Evolutionary conservation across 2,888 invertebrate species (phyloP), one percentile per base, ranked within the genome.

Genomic region (Ormyrus pomaceus): DNA sequence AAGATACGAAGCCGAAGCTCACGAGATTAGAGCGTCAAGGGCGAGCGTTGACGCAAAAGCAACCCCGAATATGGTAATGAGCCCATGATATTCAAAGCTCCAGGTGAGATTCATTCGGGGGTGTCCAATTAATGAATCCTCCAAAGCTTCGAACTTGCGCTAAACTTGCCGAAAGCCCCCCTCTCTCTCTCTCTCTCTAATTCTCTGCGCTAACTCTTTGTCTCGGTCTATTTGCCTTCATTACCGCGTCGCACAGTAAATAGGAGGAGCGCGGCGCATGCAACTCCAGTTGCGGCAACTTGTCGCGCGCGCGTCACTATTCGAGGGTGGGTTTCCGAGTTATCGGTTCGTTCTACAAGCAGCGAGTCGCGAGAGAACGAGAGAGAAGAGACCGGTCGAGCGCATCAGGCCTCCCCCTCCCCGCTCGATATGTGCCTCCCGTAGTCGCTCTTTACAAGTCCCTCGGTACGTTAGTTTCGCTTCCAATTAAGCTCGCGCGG

Each of bases 401-500:
- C 51, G 69, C 68, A 61, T 50, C 65, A 56, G 7, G 0, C 3
- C 19, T 4, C 34, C 19, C 45, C 64, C n/a, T 0, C 34, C 34
- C 19, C 45, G 70, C n/a, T 55, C 65, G 58, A 59, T 71, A 55
- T 59, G 45, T 50, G 9, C 55, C 13, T 45, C 53, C 0, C 6
- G 48, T 10, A 59, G 34, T 13, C 13, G 19, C 45, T 53, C 51
- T 70, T 56, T 56, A 62, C 56, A 50, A 11, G 48, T 53, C 5
- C 51, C 53, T 10, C 45, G 53, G 10, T 9, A 53, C 64, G 72
- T 55, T 55, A 51, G 72, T 58, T 69, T 79, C 61, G 51, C 70
- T 59, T 75, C 70, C 80, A 80, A 76, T 80, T 77, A 77, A 53
- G 53, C 19, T 34, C 45, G 80, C 77, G 58, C 19, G 19, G 34